These are phyloP conservation scores for Rhegmatorhina hoffmannsi DNA, from an alignment of 2,113 vertebrate genomes.

Conservation along the genomic window DNA sequence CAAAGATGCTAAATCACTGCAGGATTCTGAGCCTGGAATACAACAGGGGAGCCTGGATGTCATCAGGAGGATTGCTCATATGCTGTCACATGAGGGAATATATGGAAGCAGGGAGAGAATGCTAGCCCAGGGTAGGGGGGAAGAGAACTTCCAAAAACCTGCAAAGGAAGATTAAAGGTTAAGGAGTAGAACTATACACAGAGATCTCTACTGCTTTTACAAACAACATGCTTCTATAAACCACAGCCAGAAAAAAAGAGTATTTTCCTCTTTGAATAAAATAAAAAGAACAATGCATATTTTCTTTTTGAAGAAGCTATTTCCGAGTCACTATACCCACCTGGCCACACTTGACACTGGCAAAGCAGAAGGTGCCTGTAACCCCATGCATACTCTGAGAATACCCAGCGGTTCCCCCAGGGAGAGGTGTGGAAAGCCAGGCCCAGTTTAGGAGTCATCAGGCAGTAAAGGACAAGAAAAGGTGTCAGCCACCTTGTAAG, in stretches of 20 bases:
- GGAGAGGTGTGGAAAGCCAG: neutral
- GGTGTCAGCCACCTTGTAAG: neutral
- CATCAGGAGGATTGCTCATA: neutral
- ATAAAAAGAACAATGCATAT: neutral
- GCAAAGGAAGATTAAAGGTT: neutral
- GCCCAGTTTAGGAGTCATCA: neutral
- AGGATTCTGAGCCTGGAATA: neutral
- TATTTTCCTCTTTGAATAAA: neutral
- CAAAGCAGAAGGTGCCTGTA: neutral
- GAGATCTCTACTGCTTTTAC: neutral
- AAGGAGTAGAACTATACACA: neutral
- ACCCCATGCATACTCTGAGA: neutral
- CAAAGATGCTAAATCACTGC: neutral
- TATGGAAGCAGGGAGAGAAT: neutral
- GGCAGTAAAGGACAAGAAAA: conserved; percentile 11
- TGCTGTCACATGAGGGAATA: neutral
- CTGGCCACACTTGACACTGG: neutral
- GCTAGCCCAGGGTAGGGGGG: neutral
- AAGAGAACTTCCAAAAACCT: neutral
- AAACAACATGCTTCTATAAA: neutral
- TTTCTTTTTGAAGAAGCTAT: neutral
- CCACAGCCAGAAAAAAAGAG: neutral
- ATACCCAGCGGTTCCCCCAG: accelerated
- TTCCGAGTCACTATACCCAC: conserved; percentile 1
- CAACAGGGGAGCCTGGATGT: neutral